These are phyloP conservation scores for Calephelis nemesis DNA, from an alignment of 1,140 invertebrate genomes.

Conservation along the genomic window DNA sequence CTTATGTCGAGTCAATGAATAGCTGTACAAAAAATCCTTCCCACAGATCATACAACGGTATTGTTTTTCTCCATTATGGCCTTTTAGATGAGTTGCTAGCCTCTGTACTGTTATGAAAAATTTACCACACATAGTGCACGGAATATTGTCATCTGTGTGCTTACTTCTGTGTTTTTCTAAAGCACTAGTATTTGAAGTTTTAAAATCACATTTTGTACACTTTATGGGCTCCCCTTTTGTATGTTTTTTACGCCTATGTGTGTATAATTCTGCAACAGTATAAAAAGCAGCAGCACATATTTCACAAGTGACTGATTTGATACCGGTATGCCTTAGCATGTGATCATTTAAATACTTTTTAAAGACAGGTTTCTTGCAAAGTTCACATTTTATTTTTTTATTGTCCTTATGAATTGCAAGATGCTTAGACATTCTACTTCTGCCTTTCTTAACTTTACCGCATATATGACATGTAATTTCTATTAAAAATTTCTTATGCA, in stretches of 20 bases:
- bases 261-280: constrained; percentile 49
- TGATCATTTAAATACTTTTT: constrained; percentile 38
- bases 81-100: constrained; percentile 41
- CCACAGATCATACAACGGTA: too few species aligned
- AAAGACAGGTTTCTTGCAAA: constrained; percentile 52
- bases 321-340: constrained; percentile 51
- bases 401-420: constrained; percentile 29
- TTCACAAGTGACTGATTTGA: constrained; percentile 56
- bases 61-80: constrained; percentile 42
- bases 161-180: neutral
- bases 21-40: too few species aligned
- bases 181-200: too few species aligned
- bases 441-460: constrained; percentile 50
- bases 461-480: constrained; percentile 58
- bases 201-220: constrained; percentile 1
- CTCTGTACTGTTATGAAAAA: constrained; percentile 44
- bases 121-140: constrained; percentile 50
- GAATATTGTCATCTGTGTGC: constrained; percentile 46
- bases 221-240: constrained; percentile 33
- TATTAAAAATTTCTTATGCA: constrained; percentile 43
- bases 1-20: too few species aligned
- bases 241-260: constrained; percentile 51
- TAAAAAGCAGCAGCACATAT: constrained; percentile 52
- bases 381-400: constrained; percentile 39
- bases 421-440: constrained; percentile 45